Conservation (phyloP, 2,797 vertebrate genomes). For the Leptodactylus fallax region DNA sequence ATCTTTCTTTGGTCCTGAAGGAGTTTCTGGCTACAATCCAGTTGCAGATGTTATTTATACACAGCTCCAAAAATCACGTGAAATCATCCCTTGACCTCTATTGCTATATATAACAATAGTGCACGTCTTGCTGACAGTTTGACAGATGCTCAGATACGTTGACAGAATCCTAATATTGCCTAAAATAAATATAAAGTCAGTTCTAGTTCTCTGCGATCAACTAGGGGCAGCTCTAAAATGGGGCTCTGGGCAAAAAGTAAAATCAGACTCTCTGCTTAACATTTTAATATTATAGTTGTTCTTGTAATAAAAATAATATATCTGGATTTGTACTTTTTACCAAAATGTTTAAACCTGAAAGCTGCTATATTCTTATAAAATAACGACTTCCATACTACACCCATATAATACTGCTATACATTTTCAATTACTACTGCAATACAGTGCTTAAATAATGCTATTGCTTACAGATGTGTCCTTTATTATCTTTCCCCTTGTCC, state of each 20-base stretch:
- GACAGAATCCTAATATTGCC: neutral
- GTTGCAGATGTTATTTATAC: neutral
- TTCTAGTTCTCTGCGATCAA: neutral
- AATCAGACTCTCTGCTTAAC: too few relatives aligned
- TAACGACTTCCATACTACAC: too few relatives aligned
- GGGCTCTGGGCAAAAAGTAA: too few relatives aligned
- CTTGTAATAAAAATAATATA: too few relatives aligned
- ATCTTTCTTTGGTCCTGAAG: neutral
- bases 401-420: neutral
- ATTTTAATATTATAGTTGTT: too few relatives aligned
- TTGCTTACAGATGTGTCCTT: too few relatives aligned
- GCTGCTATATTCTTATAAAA: too few relatives aligned
- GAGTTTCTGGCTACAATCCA: constrained; percentile 9
- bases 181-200: neutral
- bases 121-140: neutral
- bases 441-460: too few relatives aligned
- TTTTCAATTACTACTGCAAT: neutral
- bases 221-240: too few relatives aligned
- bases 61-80: neutral
- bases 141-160: neutral
- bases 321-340: too few relatives aligned
- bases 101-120: constrained; percentile 6
- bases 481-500: too few relatives aligned
- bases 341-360: too few relatives aligned
- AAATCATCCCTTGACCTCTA: constrained; percentile 1